phyloP scores from a whole-genome alignment of 2,113 vertebrate genomes.

The Orycteropus afer region DNA sequence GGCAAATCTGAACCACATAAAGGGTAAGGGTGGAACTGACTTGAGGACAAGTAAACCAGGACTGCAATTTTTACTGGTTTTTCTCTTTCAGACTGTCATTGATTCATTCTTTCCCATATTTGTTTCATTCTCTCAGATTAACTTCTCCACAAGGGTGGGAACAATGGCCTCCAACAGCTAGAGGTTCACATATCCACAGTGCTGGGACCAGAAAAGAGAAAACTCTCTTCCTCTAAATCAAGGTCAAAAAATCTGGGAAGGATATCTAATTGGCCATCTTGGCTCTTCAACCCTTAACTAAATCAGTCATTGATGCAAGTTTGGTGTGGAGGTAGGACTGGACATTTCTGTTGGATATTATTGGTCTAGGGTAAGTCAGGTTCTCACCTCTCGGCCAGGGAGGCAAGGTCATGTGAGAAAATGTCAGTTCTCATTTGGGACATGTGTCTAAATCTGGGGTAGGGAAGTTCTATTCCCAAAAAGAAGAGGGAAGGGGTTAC shows the following conservation, averaged over 20 bases:
- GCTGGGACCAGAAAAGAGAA: background rate
- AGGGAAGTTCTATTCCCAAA: background rate
- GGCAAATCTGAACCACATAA: background rate
- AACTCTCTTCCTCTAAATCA: background rate
- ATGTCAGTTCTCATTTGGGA: background rate
- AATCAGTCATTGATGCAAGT: background rate
- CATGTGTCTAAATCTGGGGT: background rate
- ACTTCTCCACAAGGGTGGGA: background rate
- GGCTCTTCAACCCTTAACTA: background rate
- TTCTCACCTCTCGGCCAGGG: background rate
- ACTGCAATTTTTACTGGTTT: background rate
- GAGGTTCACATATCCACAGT: background rate
- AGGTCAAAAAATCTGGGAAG: background rate
- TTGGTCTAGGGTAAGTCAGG: background rate
- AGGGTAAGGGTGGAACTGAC: background rate
- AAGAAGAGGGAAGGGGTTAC: background rate
- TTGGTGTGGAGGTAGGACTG: background rate
- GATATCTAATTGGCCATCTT: background rate
- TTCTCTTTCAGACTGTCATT: background rate
- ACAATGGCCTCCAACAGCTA: background rate
- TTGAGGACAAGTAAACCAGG: background rate
- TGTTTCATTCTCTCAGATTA: conserved; percentile 3
- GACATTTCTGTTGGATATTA: background rate
- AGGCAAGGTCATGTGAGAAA: background rate
- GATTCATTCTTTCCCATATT: background rate